Conservation (phyloP, 2,797 vertebrate genomes). For the Lacerta viridis region DNA sequence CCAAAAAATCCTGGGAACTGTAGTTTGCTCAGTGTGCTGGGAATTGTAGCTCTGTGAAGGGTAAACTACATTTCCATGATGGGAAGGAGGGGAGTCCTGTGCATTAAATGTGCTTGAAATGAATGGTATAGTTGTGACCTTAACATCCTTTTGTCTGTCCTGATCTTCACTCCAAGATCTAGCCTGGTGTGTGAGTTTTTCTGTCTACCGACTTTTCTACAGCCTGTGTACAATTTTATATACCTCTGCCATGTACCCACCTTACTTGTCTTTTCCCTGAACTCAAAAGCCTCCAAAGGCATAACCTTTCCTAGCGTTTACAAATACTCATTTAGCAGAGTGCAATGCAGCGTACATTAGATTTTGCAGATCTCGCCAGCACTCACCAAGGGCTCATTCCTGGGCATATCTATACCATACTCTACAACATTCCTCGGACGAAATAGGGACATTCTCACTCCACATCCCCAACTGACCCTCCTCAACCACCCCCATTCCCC, state of each 20-base stretch:
- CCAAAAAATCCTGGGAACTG: too few relatives aligned
- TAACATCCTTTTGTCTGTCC: neutral
- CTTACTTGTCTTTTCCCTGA: neutral
- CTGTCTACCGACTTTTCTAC: neutral
- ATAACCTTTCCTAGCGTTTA: neutral
- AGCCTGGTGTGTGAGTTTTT: neutral
- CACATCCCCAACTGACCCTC: too few relatives aligned
- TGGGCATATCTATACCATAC: neutral
- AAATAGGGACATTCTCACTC: too few relatives aligned
- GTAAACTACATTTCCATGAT: too few relatives aligned
- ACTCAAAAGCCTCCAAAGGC: neutral
- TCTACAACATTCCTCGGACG: too few relatives aligned
- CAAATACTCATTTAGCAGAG: neutral
- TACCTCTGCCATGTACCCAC: neutral
- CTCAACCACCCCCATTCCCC: too few relatives aligned
- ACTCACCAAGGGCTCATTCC: neutral
- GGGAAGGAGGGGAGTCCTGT: too few relatives aligned
- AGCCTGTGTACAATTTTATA: neutral
- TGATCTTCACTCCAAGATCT: neutral
- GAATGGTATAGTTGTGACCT: too few relatives aligned
- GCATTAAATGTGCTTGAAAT: too few relatives aligned
- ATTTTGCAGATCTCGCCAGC: neutral
- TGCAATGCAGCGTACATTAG: neutral
- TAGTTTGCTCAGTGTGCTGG: too few relatives aligned
- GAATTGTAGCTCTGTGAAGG: too few relatives aligned